phyloP scores from a whole-genome alignment of 2,113 vertebrate species.

The Scytalopus superciliaris region DNA sequence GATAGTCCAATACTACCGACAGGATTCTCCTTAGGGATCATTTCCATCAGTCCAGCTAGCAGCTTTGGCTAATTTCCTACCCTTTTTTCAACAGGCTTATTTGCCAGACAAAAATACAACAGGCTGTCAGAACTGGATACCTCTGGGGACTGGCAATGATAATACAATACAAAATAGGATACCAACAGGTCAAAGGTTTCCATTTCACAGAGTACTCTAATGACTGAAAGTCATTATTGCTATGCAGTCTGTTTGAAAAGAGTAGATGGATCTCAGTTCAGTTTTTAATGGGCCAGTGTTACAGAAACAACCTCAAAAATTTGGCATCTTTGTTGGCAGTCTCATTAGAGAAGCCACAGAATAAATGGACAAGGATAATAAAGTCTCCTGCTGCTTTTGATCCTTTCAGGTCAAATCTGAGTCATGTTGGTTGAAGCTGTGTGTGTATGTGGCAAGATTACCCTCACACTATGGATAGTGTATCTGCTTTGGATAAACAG shows the following conservation, averaged over 20 bases:
- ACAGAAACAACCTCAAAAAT: slow-evolving; percentile 70
- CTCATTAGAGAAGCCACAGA: slow-evolving; percentile 70
- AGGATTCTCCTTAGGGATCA: not conserved
- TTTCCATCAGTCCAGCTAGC: slow-evolving; percentile 39
- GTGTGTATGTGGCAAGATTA: slow-evolving; percentile 29
- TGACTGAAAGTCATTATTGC: slow-evolving; percentile 69
- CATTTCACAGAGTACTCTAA: slow-evolving; percentile 67
- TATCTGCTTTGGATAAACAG: slow-evolving; percentile 41
- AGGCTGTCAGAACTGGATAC: slow-evolving; percentile 64
- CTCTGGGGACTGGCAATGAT: slow-evolving; percentile 64
- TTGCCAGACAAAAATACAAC: slow-evolving; percentile 56
- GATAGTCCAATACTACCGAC: slow-evolving; percentile 38
- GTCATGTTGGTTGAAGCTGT: slow-evolving; percentile 25
- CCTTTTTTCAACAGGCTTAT: not conserved
- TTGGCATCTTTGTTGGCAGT: slow-evolving; percentile 70
- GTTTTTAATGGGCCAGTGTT: slow-evolving; percentile 67
- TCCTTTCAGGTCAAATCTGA: slow-evolving; percentile 51
- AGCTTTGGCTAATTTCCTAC: slow-evolving; percentile 45
- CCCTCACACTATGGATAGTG: not conserved
- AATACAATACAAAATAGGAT: slow-evolving; percentile 70
- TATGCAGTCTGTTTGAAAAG: slow-evolving; percentile 67
- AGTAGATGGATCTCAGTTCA: slow-evolving; percentile 60
- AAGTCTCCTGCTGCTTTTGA: slow-evolving; percentile 64
- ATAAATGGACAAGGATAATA: slow-evolving; percentile 66
- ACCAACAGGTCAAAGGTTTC: slow-evolving; percentile 68